A percentile compares a stretch with the other conserved stretches of the same genome.
Evolutionary conservation across 2,888 invertebrate species (phyloP).

Genomic region (Loripinus fragilis): DNA sequence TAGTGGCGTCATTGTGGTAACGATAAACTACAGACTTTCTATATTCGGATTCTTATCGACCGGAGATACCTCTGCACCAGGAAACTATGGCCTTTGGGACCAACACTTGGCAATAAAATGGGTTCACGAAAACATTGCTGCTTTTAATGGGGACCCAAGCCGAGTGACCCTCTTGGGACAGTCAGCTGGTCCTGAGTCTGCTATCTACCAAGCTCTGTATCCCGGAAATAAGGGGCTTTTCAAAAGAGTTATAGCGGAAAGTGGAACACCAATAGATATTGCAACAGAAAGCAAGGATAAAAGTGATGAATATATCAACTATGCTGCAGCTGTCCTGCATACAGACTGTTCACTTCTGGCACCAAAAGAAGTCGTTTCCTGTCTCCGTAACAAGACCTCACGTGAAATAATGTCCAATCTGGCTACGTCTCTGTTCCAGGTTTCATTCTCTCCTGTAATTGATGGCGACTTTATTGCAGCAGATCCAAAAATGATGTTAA

Average conservation of each 20-base stretch:
- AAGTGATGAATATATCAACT: background rate
- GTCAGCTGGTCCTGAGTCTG: background rate
- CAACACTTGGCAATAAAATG: conserved; percentile 17
- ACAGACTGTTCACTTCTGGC: conserved; percentile 23
- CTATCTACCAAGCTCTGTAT: conserved; percentile 1
- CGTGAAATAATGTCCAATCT: conserved; percentile 20
- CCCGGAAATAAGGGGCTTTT: conserved; percentile 17
- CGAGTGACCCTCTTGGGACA: background rate
- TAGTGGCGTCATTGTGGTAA: conserved; percentile 12
- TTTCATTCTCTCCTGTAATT: conserved; percentile 32
- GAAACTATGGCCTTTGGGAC: conserved; percentile 15
- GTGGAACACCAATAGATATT: conserved; percentile 35
- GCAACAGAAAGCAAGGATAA: conserved; percentile 3
- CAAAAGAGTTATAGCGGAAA: conserved; percentile 26
- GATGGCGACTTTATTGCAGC: conserved; percentile 33
- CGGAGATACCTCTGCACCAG: background rate
- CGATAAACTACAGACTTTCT: conserved; percentile 5
- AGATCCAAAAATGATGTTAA: conserved; percentile 28
- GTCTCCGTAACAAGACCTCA: conserved; percentile 22
- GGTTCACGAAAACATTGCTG: conserved; percentile 12
- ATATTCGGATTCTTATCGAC: conserved; percentile 11
- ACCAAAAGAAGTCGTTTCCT: conserved; percentile 22
- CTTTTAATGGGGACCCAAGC: background rate
- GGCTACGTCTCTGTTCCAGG: conserved; percentile 29
- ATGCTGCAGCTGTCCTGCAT: conserved; percentile 23